Evolutionary conservation across 2,797 vertebrate genomes (phyloP), one percentile per base, ranked within the genome.

Genomic region (Takifugu ocellatus): DNA sequence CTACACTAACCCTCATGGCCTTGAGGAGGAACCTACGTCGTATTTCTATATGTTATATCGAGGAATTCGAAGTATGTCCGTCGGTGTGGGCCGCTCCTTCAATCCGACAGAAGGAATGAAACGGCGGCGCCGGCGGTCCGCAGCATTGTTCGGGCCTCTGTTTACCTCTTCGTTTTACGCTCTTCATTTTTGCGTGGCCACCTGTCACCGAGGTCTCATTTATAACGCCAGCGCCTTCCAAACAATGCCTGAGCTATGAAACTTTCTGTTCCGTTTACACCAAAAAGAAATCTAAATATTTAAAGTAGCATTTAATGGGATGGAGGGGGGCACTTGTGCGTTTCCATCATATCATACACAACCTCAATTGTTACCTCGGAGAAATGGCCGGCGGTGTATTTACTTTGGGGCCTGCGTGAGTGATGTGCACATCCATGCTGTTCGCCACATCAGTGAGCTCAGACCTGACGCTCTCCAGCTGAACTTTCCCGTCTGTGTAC

Each of bases 201-300:
- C 87, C 86, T 88, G 86, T 90, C 86, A 89, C 74, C 25, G 62
- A 27, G 61, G 59, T 51, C 78, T 74, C 75, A 78, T 84, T 84
- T 86, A 78, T 87, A 79, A 87, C 65, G 1, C 62, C 2, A 43
- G 63, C 54, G 33, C 79, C 77, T 77, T 79, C 84, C 84, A 90
- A 88, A 89, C 89, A 85, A 82, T 81, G 74, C 76, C 82, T 85
- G 75, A 86, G 75, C 75, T 81, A 63, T 78, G 76, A 81, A 84
- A 84, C 83, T 73, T 70, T 87, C 78, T 88, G 87, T 87, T 87
- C 82, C 85, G 85, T 87, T 87, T 88, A 82, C 69, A 81, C 81
- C 80, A 64, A 79, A 84, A 81, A 82, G 80, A 87, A 89, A 87
- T 83, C 73, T 90, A 91, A 92, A 91, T 89, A 92, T 92, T 91